These are phyloP conservation scores for Dicyrtoma fusca DNA, from an alignment of 2,888 invertebrate species.

Conservation along the genomic window DNA sequence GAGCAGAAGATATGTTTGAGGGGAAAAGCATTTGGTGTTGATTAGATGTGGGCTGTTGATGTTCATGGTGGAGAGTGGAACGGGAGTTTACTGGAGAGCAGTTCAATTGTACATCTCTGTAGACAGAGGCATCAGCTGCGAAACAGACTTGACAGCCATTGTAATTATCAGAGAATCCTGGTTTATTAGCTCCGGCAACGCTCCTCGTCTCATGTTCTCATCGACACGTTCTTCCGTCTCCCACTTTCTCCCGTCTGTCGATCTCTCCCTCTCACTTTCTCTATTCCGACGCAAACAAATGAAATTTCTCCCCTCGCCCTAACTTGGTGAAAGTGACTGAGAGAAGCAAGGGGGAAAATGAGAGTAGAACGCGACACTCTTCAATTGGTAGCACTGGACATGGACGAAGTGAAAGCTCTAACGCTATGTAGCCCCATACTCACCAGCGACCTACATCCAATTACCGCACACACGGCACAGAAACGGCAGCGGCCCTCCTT, in stretches of 20 bases:
- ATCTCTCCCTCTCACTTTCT: conserved; percentile 1
- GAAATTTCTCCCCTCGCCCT: not conserved
- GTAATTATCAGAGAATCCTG: conserved; percentile 36
- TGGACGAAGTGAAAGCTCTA: no score
- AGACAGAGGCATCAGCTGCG: conserved; percentile 32
- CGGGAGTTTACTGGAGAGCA: not conserved
- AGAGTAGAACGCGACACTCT: no score
- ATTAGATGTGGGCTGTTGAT: conserved; percentile 8
- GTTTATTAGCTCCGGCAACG: conserved; percentile 32
- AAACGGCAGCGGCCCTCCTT: not conserved
- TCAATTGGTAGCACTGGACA: no score
- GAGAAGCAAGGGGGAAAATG: no score
- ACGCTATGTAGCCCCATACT: no score
- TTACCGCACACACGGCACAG: not conserved
- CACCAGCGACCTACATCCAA: not conserved
- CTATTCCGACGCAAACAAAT: conserved; percentile 12
- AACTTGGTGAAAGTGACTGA: no score
- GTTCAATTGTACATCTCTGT: not conserved
- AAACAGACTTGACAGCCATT: conserved; percentile 33
- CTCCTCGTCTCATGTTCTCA: conserved; percentile 7
- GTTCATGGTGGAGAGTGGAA: conserved; percentile 7
- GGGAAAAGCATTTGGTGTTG: conserved; percentile 6
- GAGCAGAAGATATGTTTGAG: conserved; percentile 6
- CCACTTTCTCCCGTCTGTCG: not conserved
- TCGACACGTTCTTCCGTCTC: not conserved